Percentiles rank a stretch among this genome's conserved stretches.
phyloP scores from a whole-genome alignment of 2,888 invertebrate genomes.

The Temnothorax rugatulus region DNA sequence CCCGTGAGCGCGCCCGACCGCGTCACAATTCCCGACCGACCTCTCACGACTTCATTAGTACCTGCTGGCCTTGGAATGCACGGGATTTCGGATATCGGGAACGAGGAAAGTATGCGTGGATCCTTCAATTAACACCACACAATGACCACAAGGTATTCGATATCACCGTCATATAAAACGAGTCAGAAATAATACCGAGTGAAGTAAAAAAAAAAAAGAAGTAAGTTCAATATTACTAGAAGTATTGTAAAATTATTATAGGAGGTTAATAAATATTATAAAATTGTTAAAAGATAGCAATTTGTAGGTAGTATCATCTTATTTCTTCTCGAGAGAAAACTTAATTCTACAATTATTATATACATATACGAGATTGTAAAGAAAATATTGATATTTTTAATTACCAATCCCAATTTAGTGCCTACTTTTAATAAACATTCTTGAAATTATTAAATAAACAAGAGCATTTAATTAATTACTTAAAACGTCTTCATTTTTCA shows the following conservation, averaged over 20 bases:
- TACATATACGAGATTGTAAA: background rate
- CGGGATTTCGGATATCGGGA: constrained; percentile 48
- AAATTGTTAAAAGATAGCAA: constrained; percentile 1
- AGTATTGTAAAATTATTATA: constrained; percentile 16
- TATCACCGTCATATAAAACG: background rate
- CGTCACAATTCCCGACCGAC: constrained; percentile 64
- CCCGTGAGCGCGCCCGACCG: constrained; percentile 65
- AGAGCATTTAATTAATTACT: background rate
- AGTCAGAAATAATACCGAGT: background rate
- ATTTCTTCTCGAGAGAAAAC: background rate
- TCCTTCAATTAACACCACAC: constrained; percentile 6
- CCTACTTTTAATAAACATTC: background rate
- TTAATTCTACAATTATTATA: background rate
- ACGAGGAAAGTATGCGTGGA: constrained; percentile 31
- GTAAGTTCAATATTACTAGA: background rate
- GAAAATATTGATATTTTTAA: background rate
- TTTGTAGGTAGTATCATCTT: background rate
- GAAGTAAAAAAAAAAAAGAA: background rate
- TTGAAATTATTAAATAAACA: background rate
- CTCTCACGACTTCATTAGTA: constrained; percentile 82
- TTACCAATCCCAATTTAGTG: background rate
- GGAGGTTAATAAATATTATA: background rate
- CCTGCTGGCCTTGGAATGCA: constrained; percentile 79
- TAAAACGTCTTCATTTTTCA: background rate
- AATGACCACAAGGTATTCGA: background rate